phyloP scores from a whole-genome alignment of 2,113 vertebrate species.

The Megaceryle maxima region DNA sequence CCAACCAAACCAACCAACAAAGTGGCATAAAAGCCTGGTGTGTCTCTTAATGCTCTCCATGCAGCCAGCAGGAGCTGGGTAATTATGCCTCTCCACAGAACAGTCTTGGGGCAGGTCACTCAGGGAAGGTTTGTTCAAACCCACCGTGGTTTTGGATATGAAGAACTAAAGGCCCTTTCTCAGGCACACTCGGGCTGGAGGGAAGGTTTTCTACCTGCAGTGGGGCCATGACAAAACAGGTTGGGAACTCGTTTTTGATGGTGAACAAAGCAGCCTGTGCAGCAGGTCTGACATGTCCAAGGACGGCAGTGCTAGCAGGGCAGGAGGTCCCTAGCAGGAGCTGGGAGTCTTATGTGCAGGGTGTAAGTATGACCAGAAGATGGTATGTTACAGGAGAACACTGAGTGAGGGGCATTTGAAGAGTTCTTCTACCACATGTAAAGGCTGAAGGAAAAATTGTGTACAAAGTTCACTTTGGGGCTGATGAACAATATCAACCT shows the following conservation, averaged over 20 bases:
- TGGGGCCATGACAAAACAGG: background rate
- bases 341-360: background rate
- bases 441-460: background rate
- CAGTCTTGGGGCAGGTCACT: background rate
- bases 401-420: background rate
- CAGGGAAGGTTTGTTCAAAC: background rate
- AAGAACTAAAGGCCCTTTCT: background rate
- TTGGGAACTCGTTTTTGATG: background rate
- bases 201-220: background rate
- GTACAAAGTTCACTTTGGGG: background rate
- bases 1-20: background rate
- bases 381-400: background rate
- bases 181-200: background rate
- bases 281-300: background rate
- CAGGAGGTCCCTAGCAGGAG: background rate
- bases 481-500: background rate
- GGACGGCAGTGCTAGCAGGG: background rate
- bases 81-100: background rate
- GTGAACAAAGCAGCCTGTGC: background rate
- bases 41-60: background rate
- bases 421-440: background rate
- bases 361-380: background rate
- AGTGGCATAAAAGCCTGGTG: constrained; percentile 6
- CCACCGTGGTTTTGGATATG: background rate
- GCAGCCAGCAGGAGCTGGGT: background rate